A percentile compares a stretch with the other conserved stretches of the same genome.
Conservation (phyloP, 2,888 invertebrate genomes). For the Cerceris ruficornis region DNA sequence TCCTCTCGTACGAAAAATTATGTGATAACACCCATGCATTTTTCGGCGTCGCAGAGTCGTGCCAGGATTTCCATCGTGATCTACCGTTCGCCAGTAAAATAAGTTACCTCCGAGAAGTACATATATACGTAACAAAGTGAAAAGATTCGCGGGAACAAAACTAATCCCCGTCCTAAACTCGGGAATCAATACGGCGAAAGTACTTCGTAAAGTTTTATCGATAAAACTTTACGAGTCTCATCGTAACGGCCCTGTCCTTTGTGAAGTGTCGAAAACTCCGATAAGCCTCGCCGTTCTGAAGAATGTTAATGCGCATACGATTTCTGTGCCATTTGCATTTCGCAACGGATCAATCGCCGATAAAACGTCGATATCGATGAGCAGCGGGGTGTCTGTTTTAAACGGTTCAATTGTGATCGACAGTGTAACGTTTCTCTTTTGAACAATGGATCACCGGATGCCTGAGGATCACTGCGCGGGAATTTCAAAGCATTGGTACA, state of each 20-base stretch:
- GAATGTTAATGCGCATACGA: too few species aligned
- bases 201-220: background rate
- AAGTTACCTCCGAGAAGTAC: background rate
- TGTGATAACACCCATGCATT: conserved; percentile 5
- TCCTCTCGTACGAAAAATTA: conserved; percentile 9
- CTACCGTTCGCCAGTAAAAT: background rate
- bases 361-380: background rate
- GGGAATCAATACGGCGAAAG: background rate
- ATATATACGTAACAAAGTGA: background rate
- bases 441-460: too few species aligned
- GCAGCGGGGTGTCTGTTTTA: background rate
- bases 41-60: conserved; percentile 1
- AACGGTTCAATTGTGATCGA: too few species aligned
- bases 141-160: background rate
- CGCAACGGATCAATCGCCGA: background rate
- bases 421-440: too few species aligned
- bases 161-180: conserved; percentile 7
- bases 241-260: background rate
- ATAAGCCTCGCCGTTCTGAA: too few species aligned
- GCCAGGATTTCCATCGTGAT: conserved; percentile 11
- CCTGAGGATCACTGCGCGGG: too few species aligned
- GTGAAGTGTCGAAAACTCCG: too few species aligned
- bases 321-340: background rate
- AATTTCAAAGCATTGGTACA: too few species aligned
- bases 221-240: background rate